Base-by-base conservation (phyloP, 2,888 invertebrate species). In the Slavum lentiscoides region DNA sequence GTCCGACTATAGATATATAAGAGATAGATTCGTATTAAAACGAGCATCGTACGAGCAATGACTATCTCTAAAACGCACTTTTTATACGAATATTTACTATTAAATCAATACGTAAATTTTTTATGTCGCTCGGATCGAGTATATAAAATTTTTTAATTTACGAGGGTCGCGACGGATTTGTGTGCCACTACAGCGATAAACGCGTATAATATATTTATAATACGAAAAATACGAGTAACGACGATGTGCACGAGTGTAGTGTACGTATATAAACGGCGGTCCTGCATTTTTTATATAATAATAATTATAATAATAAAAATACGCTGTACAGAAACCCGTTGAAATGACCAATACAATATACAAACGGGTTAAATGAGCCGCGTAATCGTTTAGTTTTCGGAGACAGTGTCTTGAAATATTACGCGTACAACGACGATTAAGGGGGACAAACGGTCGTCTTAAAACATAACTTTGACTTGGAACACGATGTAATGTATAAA, bases 141-240 rank as follows among this genome's bases (percentile, higher is more conserved):
- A 13, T 37, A n/a, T 70, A 58, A 70, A 55, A 69, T n/a, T 23
- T 66, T 21, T 37, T 55, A 61, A 66, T 74, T 74, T 66, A 74
- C 37, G 64, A 74, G 64, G 39, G 55, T 21, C 74, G 21, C 74
- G 74, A 74, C 62, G n/a, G 73, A 74, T 62, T 62, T 62, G 73
- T 62, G 73, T 62, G 62, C 61, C 30, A 37, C n/a, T n/a, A n/a
- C 23, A 23, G 30, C 62, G 30, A 30, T n/a, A 4, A 0, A 19
- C 73, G 73, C 23, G 23, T 11, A 61, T 8, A 15, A 19, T 17
- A 1, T 13, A 30, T 30, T 30, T 15, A 19, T 2, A n/a, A 30
- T 39, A 30, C 13, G 30, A 49, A 62, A 49, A 62, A 53, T 11
- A 15, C 15, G 55, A 55, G 19, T 11, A 55, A 55, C 74, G 66